Conservation (phyloP, 2,113 vertebrate genomes). For the Leucoraja erinaceus region DNA sequence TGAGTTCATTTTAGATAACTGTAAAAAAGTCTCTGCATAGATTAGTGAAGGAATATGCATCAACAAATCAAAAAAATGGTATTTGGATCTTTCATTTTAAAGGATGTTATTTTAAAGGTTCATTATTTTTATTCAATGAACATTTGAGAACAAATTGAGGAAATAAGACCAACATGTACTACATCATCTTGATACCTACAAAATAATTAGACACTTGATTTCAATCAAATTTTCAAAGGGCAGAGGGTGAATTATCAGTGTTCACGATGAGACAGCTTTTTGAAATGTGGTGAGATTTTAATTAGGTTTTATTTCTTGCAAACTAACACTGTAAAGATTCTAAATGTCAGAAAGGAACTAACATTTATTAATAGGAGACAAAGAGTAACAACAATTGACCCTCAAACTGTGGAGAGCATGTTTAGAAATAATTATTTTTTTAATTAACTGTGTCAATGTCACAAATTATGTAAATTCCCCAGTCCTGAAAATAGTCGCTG, state of each 20-base stretch:
- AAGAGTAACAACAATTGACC: not conserved
- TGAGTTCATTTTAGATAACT: not conserved
- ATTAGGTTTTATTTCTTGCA: slow-evolving; percentile 26
- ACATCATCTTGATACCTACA: not conserved
- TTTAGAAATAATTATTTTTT: not conserved
- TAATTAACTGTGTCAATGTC: not conserved
- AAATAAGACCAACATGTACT: not conserved
- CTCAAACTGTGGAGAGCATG: not conserved
- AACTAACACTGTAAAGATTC: not conserved
- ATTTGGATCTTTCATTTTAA: too few species aligned
- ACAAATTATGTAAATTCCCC: not conserved
- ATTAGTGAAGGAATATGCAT: not conserved
- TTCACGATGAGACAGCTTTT: not conserved
- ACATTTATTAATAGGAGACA: not conserved
- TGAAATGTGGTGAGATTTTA: slow-evolving; percentile 9
- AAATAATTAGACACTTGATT: not conserved
- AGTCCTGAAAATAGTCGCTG: too few species aligned
- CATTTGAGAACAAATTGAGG: not conserved
- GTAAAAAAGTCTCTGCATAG: not conserved
- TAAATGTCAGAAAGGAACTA: slow-evolving; percentile 27
- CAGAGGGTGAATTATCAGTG: not conserved
- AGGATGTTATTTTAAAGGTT: not conserved
- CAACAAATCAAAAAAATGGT: not conserved
- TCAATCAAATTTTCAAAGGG: slow-evolving; percentile 12
- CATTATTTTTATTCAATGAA: not conserved